Evolutionary conservation across 2,888 invertebrate genomes (phyloP).

Genomic region (Agonopterix heracliana): DNA sequence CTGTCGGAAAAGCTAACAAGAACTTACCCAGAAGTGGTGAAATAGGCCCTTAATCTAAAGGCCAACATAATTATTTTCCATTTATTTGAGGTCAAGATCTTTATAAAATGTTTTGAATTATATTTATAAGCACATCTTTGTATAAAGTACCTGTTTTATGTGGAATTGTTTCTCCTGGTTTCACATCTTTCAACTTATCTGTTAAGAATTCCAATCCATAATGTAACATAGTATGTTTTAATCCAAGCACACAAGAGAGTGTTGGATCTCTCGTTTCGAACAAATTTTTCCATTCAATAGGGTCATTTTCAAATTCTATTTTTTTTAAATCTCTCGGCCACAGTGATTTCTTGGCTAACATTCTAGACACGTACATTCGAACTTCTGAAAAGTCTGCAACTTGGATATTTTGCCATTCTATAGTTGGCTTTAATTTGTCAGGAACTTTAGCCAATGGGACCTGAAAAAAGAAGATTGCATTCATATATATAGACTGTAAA

Average conservation of each 20-base stretch:
- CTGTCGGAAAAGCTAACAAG: too few species aligned
- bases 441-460: conserved; percentile 36
- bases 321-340: conserved; percentile 32
- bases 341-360: conserved; percentile 31
- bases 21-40: too few species aligned
- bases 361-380: conserved; percentile 69
- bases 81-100: too few species aligned
- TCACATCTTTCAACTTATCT: conserved; percentile 33
- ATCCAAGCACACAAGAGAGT: conserved; percentile 48
- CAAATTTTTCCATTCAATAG: conserved; percentile 38
- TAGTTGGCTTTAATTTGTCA: conserved; percentile 54
- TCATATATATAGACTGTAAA: too few species aligned
- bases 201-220: conserved; percentile 43
- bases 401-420: conserved; percentile 82
- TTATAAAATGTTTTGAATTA: too few species aligned
- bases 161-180: conserved; percentile 49
- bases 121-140: neutral
- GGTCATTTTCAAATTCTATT: conserved; percentile 26
- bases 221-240: conserved; percentile 39
- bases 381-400: conserved; percentile 80
- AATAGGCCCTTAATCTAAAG: too few species aligned
- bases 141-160: conserved; percentile 46
- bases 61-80: too few species aligned
- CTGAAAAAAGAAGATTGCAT: neutral
- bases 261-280: conserved; percentile 48